Percentiles rank a stretch among this genome's conserved stretches.
Evolutionary conservation across 2,797 vertebrate species (phyloP).

Genomic region (Onychomys leucogaster): DNA sequence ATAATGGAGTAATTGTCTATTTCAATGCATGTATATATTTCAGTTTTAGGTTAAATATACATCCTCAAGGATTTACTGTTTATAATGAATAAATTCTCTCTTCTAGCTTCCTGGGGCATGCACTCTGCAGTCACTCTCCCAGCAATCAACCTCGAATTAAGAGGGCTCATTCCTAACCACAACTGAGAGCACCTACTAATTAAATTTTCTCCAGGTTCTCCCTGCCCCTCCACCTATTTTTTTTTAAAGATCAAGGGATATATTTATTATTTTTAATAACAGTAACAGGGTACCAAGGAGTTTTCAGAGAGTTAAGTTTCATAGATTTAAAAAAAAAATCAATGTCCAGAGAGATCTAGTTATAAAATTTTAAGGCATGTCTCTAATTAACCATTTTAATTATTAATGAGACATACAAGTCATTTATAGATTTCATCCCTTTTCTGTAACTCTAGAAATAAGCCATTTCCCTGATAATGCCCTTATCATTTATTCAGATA

Average conservation of each 20-base stretch:
- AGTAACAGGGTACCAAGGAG: constrained; percentile 28
- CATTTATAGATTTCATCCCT: constrained; percentile 34
- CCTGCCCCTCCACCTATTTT: not conserved
- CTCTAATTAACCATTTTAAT: constrained; percentile 21
- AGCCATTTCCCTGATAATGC: not conserved
- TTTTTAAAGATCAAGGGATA: not conserved
- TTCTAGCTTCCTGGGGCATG: not conserved
- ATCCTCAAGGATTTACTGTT: not conserved
- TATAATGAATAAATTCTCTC: not conserved
- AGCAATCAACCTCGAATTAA: not conserved
- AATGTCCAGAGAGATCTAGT: constrained; percentile 11
- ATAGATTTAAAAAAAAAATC: constrained; percentile 19
- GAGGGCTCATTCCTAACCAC: not conserved
- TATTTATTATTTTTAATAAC: constrained; percentile 29
- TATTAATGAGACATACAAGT: not conserved
- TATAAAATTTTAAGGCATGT: constrained; percentile 47
- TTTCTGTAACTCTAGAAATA: constrained; percentile 30
- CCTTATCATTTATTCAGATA: constrained; percentile 43
- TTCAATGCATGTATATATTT: not conserved
- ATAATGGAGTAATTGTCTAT: not conserved
- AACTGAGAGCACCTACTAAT: not conserved
- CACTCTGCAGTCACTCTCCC: not conserved
- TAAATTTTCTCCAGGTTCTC: not conserved
- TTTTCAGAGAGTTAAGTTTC: constrained; percentile 48
- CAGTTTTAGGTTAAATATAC: not conserved